phyloP scores from a whole-genome alignment of 2,113 vertebrate genomes.

The Eudyptes chrysolophus region DNA sequence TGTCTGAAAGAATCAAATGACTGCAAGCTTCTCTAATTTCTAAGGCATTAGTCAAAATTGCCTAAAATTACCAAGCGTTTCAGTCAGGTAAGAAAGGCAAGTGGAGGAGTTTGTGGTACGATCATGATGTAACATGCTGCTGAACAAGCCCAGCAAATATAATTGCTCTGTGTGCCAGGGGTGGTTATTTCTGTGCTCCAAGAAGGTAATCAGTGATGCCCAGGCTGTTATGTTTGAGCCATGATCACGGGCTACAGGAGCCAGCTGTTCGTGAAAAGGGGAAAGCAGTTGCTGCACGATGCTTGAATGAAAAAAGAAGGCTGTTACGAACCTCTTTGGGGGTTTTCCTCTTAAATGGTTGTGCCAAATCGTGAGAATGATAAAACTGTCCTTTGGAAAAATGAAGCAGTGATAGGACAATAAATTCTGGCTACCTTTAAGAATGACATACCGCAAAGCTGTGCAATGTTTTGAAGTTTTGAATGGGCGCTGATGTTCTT shows the following conservation, averaged over 20 bases:
- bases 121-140: neutral
- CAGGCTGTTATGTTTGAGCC: neutral
- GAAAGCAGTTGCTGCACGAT: neutral
- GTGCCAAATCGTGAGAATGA: neutral
- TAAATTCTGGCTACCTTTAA: neutral
- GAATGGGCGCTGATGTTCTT: neutral
- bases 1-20: neutral
- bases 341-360: neutral
- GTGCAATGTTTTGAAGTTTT: neutral
- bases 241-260: neutral
- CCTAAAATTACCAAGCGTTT: neutral
- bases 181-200: neutral
- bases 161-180: neutral
- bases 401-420: rapidly evolving
- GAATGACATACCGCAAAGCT: neutral
- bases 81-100: neutral
- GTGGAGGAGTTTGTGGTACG: neutral
- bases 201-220: too few species aligned
- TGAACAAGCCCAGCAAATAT: neutral
- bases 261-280: neutral
- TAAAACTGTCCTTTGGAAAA: neutral
- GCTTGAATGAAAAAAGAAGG: neutral
- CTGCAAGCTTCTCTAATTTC: neutral
- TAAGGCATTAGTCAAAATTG: neutral
- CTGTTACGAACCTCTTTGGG: neutral